Evolutionary conservation across 2,113 vertebrate species (phyloP).

Genomic region (Paracanthobrama guichenoti): DNA sequence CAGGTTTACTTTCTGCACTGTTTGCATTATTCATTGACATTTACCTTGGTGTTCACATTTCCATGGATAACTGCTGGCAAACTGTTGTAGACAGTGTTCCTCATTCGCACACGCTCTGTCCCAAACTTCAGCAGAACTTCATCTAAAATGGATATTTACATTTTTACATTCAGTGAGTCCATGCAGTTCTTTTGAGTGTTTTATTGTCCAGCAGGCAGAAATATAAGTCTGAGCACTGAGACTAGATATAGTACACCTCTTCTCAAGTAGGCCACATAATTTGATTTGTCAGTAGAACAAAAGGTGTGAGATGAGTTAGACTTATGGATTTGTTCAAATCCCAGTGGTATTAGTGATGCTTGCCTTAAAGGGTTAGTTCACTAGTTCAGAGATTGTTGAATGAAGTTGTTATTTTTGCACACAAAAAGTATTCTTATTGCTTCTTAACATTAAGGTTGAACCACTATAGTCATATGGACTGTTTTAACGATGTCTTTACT

Average conservation of each 20-base stretch:
- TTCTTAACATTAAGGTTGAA: too few relatives aligned
- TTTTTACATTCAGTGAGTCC: background rate
- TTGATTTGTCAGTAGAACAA: background rate
- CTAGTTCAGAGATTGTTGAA: too few relatives aligned
- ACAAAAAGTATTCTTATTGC: too few relatives aligned
- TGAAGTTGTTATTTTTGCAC: too few relatives aligned
- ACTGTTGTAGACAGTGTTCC: slow-evolving; percentile 89
- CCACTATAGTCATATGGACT: too few relatives aligned
- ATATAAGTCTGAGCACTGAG: background rate
- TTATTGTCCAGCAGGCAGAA: background rate
- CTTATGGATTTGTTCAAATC: background rate
- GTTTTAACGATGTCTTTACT: too few relatives aligned
- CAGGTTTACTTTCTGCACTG: background rate
- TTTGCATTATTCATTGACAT: slow-evolving; percentile 48
- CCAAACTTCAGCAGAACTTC: slow-evolving; percentile 95
- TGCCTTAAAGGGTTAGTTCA: too few relatives aligned
- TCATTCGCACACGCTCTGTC: slow-evolving; percentile 84
- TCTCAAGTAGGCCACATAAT: background rate
- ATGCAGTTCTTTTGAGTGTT: background rate
- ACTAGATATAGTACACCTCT: background rate
- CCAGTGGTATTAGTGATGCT: background rate
- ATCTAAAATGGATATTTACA: slow-evolving; percentile 72
- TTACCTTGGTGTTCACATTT: slow-evolving; percentile 95
- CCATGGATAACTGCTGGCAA: slow-evolving; percentile 88
- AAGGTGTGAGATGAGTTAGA: background rate